Base-by-base conservation (phyloP, 2,113 vertebrate genomes). In the Anseranas semipalmata region DNA sequence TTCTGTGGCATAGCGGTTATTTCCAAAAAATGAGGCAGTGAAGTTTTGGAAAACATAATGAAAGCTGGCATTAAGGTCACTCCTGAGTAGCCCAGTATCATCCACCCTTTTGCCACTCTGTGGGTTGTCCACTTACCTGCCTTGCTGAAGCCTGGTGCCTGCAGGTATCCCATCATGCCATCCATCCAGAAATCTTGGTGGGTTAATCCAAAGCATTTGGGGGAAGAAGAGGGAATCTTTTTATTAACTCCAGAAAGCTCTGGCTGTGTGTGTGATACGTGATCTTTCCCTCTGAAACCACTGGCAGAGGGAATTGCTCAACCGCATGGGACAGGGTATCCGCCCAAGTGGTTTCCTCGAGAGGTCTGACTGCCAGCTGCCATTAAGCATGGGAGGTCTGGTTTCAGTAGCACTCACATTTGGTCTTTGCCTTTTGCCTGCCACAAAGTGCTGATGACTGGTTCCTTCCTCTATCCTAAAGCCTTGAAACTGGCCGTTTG, bases 201-300 rank as follows among this genome's bases (percentile, higher is more conserved):
- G 41, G 13, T 70, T 87, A 37, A 74, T 17, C 14, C 81, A 77
- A 62, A 85, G 78, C 8, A 62, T 70, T 76, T 59, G 27, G 41
- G 41, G 41, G 28, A 83, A 78, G 43, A 68, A 41, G 43, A 66
- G n/a, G 0, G 18, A 75, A 72, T 39, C 27, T 33, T 55, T 75
- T 80, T 80, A 90, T 93, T 88, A 73, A 70, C 73, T 91, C 76
- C 93, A 82, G 83, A 48, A 78, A 53, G 46, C 62, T 81, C 76
- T 83, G 77, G 20, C 73, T 92, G 13, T 1, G 10, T 65, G 39
- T 37, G 45, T 35, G 72, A 55, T 65, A 72, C 0, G 1, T 72
- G 86, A 92, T 86, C 86, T 70, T 91, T 90, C 53, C 90, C 87
- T 95, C 81, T 75, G 85, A 88, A 97, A 93, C 84, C 94, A 71